A percentile compares a stretch with the other conserved stretches of the same genome.
These are phyloP conservation scores for Erythrocercus mccallii DNA, from an alignment of 2,113 vertebrate genomes.

Conservation along the genomic window DNA sequence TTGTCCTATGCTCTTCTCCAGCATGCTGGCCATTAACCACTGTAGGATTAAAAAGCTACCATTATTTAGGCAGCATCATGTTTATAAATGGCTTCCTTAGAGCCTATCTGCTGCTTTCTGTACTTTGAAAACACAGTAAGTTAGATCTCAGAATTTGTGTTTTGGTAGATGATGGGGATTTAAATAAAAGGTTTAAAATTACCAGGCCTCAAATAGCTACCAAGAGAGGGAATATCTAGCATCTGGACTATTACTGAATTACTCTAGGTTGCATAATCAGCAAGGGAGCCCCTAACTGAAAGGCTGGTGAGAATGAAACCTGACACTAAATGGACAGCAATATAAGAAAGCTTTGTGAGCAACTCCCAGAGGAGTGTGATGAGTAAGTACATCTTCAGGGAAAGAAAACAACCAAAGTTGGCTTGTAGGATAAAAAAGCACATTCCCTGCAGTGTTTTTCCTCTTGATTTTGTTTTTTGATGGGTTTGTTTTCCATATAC, in stretches of 20 bases:
- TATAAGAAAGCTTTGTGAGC: slow-evolving; percentile 1
- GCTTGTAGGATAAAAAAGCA: background rate
- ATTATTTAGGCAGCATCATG: slow-evolving; percentile 11
- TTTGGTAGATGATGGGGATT: slow-evolving; percentile 36
- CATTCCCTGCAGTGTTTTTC: background rate
- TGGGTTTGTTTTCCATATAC: background rate
- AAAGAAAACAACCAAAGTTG: slow-evolving; percentile 1
- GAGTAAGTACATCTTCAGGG: background rate
- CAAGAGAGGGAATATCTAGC: slow-evolving; percentile 25
- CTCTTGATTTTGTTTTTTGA: background rate
- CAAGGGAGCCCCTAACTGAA: slow-evolving; percentile 16
- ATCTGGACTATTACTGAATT: slow-evolving; percentile 12
- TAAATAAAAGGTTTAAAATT: slow-evolving; percentile 58
- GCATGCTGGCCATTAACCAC: background rate
- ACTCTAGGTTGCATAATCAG: background rate
- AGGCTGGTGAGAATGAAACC: slow-evolving; percentile 19
- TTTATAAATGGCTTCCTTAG: slow-evolving; percentile 37
- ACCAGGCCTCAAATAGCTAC: slow-evolving; percentile 29
- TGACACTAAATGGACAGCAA: background rate
- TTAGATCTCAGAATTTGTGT: background rate
- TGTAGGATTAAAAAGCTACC: background rate
- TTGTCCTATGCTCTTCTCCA: background rate
- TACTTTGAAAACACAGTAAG: slow-evolving; percentile 9
- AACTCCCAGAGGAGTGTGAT: background rate
- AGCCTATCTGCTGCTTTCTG: slow-evolving; percentile 51